phyloP scores from a whole-genome alignment of 1,140 invertebrate species.

The Zaprionus africanus region DNA sequence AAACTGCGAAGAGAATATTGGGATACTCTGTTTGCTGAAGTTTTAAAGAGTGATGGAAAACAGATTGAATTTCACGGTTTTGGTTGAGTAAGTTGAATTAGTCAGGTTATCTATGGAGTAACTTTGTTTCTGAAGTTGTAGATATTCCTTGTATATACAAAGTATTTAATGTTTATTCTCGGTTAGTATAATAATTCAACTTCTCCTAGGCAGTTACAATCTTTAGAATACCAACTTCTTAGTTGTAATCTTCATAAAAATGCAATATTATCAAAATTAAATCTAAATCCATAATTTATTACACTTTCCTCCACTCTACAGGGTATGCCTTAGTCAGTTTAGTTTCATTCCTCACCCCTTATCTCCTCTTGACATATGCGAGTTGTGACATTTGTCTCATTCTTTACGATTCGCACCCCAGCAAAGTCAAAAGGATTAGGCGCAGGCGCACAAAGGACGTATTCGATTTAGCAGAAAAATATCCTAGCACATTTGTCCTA shows the following conservation, averaged over 20 bases:
- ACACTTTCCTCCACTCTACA: not conserved
- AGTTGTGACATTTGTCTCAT: conserved; percentile 68
- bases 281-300: not conserved
- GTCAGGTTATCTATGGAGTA: too few relatives aligned
- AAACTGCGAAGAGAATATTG: too few relatives aligned
- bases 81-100: not conserved
- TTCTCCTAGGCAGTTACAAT: too few relatives aligned
- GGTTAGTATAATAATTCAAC: too few relatives aligned
- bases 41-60: not conserved
- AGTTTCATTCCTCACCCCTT: not conserved
- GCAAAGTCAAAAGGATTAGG: conserved; percentile 79
- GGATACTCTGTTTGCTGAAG: too few relatives aligned
- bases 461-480: conserved; percentile 82
- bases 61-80: not conserved
- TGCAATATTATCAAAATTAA: too few relatives aligned
- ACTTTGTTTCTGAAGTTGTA: not conserved
- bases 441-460: conserved; percentile 47
- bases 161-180: too few relatives aligned
- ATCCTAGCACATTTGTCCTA: conserved; percentile 64
- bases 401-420: conserved; percentile 73
- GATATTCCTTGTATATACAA: too few relatives aligned
- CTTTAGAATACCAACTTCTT: too few relatives aligned
- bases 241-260: too few relatives aligned
- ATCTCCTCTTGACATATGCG: conserved; percentile 57
- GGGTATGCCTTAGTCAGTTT: not conserved